These are phyloP conservation scores for Hestina assimilis DNA, from an alignment of 1,140 invertebrate species.

Conservation along the genomic window DNA sequence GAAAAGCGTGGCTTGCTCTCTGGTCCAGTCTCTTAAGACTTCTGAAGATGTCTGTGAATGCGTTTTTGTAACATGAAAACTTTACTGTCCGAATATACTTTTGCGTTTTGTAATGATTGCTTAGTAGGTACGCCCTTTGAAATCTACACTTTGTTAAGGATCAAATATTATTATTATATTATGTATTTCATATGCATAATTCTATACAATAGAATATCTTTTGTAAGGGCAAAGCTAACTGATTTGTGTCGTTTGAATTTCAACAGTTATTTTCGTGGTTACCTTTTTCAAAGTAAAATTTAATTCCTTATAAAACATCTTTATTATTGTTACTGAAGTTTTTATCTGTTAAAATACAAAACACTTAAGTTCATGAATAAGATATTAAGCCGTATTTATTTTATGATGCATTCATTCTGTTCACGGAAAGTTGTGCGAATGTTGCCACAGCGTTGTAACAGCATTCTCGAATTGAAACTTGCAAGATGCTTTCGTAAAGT, in stretches of 20 bases:
- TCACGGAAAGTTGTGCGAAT: conserved; percentile 43
- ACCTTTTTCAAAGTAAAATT: too few species aligned
- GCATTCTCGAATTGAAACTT: conserved; percentile 64
- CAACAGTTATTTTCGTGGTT: too few species aligned
- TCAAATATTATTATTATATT: too few species aligned
- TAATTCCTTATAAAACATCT: not conserved
- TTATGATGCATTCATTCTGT: conserved; percentile 55
- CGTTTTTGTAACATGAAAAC: not conserved
- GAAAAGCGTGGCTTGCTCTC: conserved; percentile 33
- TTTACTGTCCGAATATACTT: too few species aligned
- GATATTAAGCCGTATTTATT: conserved; percentile 48
- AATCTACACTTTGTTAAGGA: too few species aligned
- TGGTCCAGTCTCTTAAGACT: conserved; percentile 26
- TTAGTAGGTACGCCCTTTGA: too few species aligned
- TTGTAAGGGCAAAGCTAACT: too few species aligned
- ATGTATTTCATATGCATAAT: too few species aligned
- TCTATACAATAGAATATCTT: too few species aligned
- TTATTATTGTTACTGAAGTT: conserved; percentile 13
- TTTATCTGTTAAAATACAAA: conserved; percentile 31
- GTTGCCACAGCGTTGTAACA: conserved; percentile 47
- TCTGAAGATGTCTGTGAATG: conserved; percentile 14
- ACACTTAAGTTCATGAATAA: conserved; percentile 27
- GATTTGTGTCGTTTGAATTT: too few species aligned
- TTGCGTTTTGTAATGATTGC: not conserved
- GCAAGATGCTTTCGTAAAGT: conserved; percentile 56